phyloP scores from a whole-genome alignment of 1,140 invertebrate species.

The Physella acuta region DNA sequence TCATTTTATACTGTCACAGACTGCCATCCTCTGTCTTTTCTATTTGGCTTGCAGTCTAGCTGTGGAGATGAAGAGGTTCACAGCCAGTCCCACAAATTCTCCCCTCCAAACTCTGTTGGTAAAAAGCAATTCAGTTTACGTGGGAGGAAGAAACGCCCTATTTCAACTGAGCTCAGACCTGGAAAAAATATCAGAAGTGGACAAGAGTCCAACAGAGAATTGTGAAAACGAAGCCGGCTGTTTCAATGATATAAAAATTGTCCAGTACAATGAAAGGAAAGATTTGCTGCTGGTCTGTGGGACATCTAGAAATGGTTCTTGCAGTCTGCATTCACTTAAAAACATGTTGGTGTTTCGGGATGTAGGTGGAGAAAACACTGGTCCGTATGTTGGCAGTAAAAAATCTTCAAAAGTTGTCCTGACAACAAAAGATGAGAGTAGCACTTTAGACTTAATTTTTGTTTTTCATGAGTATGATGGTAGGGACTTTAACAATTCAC shows the following conservation, averaged over 20 bases:
- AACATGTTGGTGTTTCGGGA: slow-evolving; percentile 14
- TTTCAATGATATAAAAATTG: slow-evolving; percentile 28
- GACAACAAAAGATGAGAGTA: not conserved
- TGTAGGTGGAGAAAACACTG: slow-evolving; percentile 10
- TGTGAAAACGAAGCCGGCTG: not conserved
- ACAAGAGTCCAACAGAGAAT: slow-evolving; percentile 25
- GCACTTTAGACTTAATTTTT: slow-evolving; percentile 22
- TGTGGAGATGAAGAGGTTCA: not conserved
- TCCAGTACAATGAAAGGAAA: slow-evolving; percentile 28
- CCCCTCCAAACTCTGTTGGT: not conserved
- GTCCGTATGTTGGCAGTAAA: slow-evolving; percentile 31
- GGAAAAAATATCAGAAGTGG: not conserved
- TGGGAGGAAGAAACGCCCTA: slow-evolving; percentile 34
- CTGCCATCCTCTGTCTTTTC: not conserved
- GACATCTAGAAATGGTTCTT: slow-evolving; percentile 28
- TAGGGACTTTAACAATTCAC: slow-evolving; percentile 26
- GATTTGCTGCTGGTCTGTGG: slow-evolving; percentile 34
- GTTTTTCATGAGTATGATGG: slow-evolving; percentile 37
- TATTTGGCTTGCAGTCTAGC: not conserved
- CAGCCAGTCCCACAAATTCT: not conserved
- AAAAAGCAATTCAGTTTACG: slow-evolving; percentile 23
- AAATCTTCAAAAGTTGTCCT: slow-evolving; percentile 32
- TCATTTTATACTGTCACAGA: too few species aligned
- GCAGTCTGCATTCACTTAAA: slow-evolving; percentile 27
- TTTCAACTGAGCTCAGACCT: slow-evolving; percentile 29